Conservation (phyloP, 2,888 invertebrate species). For the Epirrhoe tristata region DNA sequence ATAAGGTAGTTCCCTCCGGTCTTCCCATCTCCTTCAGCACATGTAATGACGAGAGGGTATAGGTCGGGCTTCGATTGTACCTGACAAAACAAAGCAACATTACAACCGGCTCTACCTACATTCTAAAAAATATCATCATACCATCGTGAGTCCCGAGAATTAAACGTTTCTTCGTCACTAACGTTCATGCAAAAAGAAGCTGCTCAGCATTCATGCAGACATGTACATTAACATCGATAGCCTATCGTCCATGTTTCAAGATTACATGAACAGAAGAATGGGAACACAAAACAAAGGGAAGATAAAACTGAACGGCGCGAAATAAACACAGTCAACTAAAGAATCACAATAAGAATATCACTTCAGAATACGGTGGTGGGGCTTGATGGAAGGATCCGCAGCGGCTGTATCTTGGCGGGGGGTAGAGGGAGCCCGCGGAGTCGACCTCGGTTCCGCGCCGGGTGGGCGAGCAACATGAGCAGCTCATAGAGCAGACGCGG, state of each 20-base stretch:
- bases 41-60: conserved; percentile 93
- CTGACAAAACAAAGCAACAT: conserved; percentile 68
- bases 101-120: background rate
- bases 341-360: conserved; percentile 64
- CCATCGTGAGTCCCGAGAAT: background rate
- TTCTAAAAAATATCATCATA: background rate
- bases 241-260: conserved; percentile 8
- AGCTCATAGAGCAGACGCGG: conserved; percentile 39
- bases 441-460: conserved; percentile 88
- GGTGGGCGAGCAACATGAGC: conserved; percentile 76
- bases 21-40: conserved; percentile 89
- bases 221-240: conserved; percentile 5
- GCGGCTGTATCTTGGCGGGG: conserved; percentile 93
- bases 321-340: conserved; percentile 45
- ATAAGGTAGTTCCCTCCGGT: conserved; percentile 91
- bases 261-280: conserved; percentile 10
- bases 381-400: conserved; percentile 93
- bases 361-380: conserved; percentile 94
- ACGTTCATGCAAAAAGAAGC: conserved; percentile 22
- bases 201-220: conserved; percentile 11
- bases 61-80: conserved; percentile 94
- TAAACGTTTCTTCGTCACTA: background rate
- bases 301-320: conserved; percentile 50
- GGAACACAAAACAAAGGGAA: conserved; percentile 16
- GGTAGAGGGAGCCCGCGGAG: conserved; percentile 92